Conservation (phyloP, 2,797 vertebrate species). For the Lindbergichthys nudifrons region DNA sequence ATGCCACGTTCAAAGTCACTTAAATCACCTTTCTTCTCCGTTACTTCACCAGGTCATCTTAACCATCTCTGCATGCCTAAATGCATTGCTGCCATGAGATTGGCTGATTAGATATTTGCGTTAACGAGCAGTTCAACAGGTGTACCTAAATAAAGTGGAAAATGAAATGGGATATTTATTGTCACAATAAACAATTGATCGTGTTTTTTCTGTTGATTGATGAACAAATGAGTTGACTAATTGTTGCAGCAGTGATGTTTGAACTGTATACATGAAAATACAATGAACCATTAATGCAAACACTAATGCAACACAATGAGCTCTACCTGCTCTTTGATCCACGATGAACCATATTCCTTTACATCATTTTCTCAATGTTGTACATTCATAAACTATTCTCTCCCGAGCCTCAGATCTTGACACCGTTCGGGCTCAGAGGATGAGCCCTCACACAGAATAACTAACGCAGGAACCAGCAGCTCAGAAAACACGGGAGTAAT, state of each 20-base stretch:
- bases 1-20: no score
- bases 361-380: slow-evolving; percentile 41
- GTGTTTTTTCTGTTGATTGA: no score
- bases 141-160: no score
- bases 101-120: no score
- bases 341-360: slow-evolving; percentile 29
- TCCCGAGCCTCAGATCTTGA: slow-evolving; percentile 49
- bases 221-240: no score
- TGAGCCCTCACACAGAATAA: slow-evolving; percentile 65
- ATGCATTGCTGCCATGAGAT: no score
- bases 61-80: no score
- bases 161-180: no score
- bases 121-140: no score
- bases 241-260: background rate
- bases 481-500: slow-evolving; percentile 46
- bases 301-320: slow-evolving; percentile 1
- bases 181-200: no score
- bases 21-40: no score
- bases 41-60: no score
- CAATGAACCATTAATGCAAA: slow-evolving; percentile 10
- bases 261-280: background rate
- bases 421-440: slow-evolving; percentile 54
- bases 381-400: slow-evolving; percentile 57
- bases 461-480: slow-evolving; percentile 56
- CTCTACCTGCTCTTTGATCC: slow-evolving; percentile 39